A percentile compares a stretch with the other conserved stretches of the same genome.
Conservation (phyloP, 2,113 vertebrate species). For the Mustela lutreola region DNA sequence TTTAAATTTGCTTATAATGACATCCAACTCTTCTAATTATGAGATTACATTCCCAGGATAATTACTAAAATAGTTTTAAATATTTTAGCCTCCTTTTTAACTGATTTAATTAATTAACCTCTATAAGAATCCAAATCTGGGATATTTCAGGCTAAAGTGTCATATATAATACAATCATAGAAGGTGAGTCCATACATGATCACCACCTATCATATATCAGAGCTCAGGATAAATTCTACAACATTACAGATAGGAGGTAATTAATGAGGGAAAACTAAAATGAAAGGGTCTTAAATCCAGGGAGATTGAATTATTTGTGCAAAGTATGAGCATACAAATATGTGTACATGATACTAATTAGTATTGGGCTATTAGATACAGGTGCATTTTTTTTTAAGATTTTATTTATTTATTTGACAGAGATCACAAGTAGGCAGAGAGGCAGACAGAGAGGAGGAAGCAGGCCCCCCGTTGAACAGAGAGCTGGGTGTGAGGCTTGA, state of each 20-base stretch:
- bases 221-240: conserved; percentile 1
- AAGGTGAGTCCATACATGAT: neutral
- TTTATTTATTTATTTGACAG: no score
- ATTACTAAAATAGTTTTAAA: neutral
- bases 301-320: conserved; percentile 35
- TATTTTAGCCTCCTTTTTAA: neutral
- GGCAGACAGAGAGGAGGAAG: no score
- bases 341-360: conserved; percentile 4
- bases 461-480: no score
- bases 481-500: no score
- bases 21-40: neutral
- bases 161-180: neutral
- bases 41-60: neutral
- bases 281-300: neutral
- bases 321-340: neutral
- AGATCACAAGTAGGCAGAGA: no score
- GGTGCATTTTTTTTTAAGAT: neutral
- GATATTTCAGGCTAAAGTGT: conserved; percentile 5
- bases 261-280: conserved; percentile 24
- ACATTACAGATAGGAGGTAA: neutral
- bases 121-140: neutral
- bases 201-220: neutral
- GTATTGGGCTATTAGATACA: neutral
- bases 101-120: neutral
- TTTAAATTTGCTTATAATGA: conserved; percentile 21